Evolutionary conservation across 2,797 vertebrate genomes (phyloP).

Genomic region (Amblyopsis hoosieri): DNA sequence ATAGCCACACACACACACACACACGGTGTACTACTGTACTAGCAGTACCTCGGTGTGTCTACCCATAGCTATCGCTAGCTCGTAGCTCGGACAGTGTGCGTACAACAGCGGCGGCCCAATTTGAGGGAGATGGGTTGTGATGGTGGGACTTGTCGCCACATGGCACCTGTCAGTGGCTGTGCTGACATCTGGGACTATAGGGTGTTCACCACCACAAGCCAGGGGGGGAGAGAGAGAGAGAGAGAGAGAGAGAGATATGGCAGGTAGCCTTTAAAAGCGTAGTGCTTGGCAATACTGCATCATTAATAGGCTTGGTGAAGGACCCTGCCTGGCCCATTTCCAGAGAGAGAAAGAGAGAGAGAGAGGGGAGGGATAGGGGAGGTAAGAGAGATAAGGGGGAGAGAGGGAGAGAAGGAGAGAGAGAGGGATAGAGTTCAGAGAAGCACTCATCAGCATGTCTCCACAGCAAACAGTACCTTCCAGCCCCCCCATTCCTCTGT

Average conservation of each 20-base stretch:
- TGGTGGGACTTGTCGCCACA: slow-evolving; percentile 47
- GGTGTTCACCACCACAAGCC: slow-evolving; percentile 16
- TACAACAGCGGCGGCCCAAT: slow-evolving; percentile 36
- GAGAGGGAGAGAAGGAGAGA: slow-evolving; percentile 35
- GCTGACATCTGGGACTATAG: slow-evolving; percentile 51
- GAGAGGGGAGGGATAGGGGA: background rate
- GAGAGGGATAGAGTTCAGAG: slow-evolving; percentile 25
- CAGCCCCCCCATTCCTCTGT: slow-evolving; percentile 9
- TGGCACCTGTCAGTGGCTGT: slow-evolving; percentile 62
- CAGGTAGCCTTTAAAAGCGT: slow-evolving; percentile 67
- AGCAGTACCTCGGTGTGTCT: background rate
- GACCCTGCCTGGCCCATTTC: slow-evolving; percentile 59
- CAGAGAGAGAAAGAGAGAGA: slow-evolving; percentile 39
- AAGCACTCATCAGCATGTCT: slow-evolving; percentile 3
- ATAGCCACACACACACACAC: no score
- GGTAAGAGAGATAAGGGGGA: slow-evolving; percentile 12
- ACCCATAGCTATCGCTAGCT: background rate
- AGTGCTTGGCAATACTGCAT: slow-evolving; percentile 61
- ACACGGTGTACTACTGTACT: slow-evolving; percentile 1
- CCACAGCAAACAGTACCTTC: background rate
- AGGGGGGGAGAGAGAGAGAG: background rate
- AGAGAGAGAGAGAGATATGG: slow-evolving; percentile 41
- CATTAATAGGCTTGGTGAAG: slow-evolving; percentile 66
- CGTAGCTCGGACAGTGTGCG: background rate
- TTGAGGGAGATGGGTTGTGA: slow-evolving; percentile 57